Base-by-base conservation (phyloP, 30 jellyfish, hydroid and myxozoan species). In the Pseudorhiza aurosa region DNA sequence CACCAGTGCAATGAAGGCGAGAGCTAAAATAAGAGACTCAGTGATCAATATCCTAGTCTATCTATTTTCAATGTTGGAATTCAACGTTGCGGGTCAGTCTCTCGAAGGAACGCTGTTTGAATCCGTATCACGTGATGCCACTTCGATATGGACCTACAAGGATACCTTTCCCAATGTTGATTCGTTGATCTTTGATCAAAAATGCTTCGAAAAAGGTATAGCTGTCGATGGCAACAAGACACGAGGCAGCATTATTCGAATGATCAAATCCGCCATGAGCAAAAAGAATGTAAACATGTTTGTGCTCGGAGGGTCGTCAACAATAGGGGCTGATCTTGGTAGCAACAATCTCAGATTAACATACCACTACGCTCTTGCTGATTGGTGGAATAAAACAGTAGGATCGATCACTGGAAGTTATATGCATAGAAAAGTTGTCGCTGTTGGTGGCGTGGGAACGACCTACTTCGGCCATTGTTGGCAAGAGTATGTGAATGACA, bases 361-460 rank as follows among this genome's bases (percentile, higher is more conserved):
- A 0, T 94, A 59, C 60, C 99, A 94, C 78, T 82, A 81, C 69
- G 95, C 96, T 2, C 86, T 94, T 22, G 96, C 97, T 47, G 82
- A 94, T 60, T 94, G 99, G 99, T 94, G 99, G 99, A 87, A 87
- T 47, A 55, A 75, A 39, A 82, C 97, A 35, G 49, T 94, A 0
- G 97, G 97, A 9, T 21, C 78, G 2, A 56, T 83, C 22, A 94
- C 99, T 26, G 85, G 90, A 17, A 92, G 96, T 37, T 30, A 51
- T 15, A 85, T 92, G 95, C 44, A 39, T 6, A 82, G 90, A 24
- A 91, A 82, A 36, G 89, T 82, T 15, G 81, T 94, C 2, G 97
- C 99, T 10, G 97, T 87, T 0, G 99, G 99, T 14, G 99, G 97
- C 10, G 96, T 87, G 7, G 92, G 96, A 1, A 85, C 97, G 9